Evolutionary conservation across 1,140 invertebrate species (phyloP), one percentile per base, ranked within the genome.

Genomic region (Papilio polytes): DNA sequence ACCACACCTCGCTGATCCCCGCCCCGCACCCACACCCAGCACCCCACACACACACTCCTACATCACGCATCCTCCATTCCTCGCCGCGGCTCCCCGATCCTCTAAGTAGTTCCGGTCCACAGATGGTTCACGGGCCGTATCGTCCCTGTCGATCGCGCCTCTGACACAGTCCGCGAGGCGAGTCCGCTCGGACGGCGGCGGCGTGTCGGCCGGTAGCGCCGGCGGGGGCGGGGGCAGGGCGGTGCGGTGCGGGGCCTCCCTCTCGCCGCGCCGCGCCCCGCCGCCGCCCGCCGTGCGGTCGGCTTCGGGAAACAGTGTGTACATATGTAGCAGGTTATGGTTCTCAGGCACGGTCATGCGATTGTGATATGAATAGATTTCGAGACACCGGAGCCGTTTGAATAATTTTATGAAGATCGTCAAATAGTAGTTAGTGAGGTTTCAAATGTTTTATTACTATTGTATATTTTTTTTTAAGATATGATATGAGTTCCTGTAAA

Each of bases 1-100:
- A 96, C 96, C 95, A 96, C 95, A 91, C 76, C 94, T 96, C 92
- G 91, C 95, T 87, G 91, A 87, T 95, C 88, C 95, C 90, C 88
- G 86, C 88, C 95, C 90, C 88, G 86, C 72, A 84, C 81, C 70
- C 70, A 85, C 89, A 51, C 87, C 85, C 82, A 82, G 85, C 85
- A 83, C 93, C 44, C 81, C 76, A 12, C 63, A 56, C 63, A 31
- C 3, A 31, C 63, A 15, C 12, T 63, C 78, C 70, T 66, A 84
- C 89, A 51, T 86, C 85, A 82, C 83, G 86, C 85, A 84, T 93
- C 46, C 80, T 80, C 83, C 77, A 80, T 53, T 15, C 95, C 96
- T 83, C 93, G 96, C 88, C 96, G 96, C 96, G 95, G 80, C 22
- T 46, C 95, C 91, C 94, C 95, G 92, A 91, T 95, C 86, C 91